Conservation (phyloP, 2,797 vertebrate genomes). For the Tadarida brasiliensis region DNA sequence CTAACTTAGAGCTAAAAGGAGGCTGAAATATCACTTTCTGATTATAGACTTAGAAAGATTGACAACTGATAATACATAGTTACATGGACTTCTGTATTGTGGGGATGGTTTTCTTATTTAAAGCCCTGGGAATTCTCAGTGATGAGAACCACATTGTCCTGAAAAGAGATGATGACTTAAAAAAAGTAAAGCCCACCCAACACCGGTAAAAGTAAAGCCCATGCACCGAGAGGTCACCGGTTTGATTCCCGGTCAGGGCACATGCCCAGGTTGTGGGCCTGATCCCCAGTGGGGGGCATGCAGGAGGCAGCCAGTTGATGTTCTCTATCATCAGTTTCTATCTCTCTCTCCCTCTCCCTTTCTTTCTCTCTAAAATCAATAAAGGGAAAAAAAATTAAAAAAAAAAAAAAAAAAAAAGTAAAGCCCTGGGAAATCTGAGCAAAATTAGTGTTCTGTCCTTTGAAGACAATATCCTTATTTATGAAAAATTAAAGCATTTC, state of each 20-base stretch:
- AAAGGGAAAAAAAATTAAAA: too few relatives aligned
- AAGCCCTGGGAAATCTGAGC: not conserved
- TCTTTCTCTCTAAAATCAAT: too few relatives aligned
- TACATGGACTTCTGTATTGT: not conserved
- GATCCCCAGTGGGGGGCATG: too few relatives aligned
- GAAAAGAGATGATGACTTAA: too few relatives aligned
- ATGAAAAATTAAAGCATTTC: not conserved
- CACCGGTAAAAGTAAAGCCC: too few relatives aligned
- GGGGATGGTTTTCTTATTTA: not conserved
- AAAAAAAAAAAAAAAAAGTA: not conserved
- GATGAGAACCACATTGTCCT: too few relatives aligned
- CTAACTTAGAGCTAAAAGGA: not conserved
- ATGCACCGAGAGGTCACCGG: too few relatives aligned
- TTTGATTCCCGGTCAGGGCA: too few relatives aligned
- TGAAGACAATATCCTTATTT: not conserved
- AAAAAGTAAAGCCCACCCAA: not conserved
- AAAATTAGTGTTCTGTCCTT: not conserved
- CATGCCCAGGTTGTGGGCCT: too few relatives aligned
- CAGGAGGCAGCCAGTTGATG: too few relatives aligned
- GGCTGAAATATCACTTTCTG: not conserved
- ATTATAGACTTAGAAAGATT: not conserved
- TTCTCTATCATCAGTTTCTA: too few relatives aligned
- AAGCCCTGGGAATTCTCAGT: not conserved
- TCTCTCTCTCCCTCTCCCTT: too few relatives aligned
- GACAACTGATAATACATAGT: not conserved